Evolutionary conservation across 2,113 vertebrate genomes (phyloP), one percentile per base, ranked within the genome.

Genomic region (Rhodinocichla rosea): DNA sequence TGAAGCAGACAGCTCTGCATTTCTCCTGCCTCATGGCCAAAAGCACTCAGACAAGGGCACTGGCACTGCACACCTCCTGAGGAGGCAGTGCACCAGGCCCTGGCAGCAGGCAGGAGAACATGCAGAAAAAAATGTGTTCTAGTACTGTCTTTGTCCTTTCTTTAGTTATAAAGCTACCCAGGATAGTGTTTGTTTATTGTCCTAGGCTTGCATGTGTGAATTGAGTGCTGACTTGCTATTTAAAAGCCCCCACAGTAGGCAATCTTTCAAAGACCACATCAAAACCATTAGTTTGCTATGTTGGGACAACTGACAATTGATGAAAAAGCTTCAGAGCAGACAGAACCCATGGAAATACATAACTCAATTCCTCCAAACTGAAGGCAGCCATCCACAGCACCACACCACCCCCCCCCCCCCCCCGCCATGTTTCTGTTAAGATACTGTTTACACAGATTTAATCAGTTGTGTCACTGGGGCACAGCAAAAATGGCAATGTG

Each of bases 381-480:
- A 80, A 87, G 52, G 74, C 83, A 89, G 85, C 94, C 94, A 87
- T 96, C 92, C 83, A 67, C 23, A 59, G 23, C 23, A 11, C 65
- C 1, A n/a, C n/a, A n/a, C n/a, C n/a, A n/a, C 28, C 5, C 11
- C n/a, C 28, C 17, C 64, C 11, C 62, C 11, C 7, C 82, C 83
- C 8, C 6, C 7, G 56, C 95, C 96, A 94, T 16, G 12, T 97
- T 98, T 96, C 95, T 96, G 92, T 94, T 94, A 94, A 85, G 85
- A 20, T 93, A 83, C 91, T 97, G 97, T 98, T 98, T 97, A 97
- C 94, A 95, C 89, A 96, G 94, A 95, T 97, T 97, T 97, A 98
- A 98, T 98, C 97, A 97, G 84, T 78, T 73, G 56, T 97, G 97
- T 97, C 97, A 96, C 98, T 95, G 90, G 96, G 97, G 97, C 95